Conservation (phyloP, 2,113 vertebrate species). For the Platysteira castanea region DNA sequence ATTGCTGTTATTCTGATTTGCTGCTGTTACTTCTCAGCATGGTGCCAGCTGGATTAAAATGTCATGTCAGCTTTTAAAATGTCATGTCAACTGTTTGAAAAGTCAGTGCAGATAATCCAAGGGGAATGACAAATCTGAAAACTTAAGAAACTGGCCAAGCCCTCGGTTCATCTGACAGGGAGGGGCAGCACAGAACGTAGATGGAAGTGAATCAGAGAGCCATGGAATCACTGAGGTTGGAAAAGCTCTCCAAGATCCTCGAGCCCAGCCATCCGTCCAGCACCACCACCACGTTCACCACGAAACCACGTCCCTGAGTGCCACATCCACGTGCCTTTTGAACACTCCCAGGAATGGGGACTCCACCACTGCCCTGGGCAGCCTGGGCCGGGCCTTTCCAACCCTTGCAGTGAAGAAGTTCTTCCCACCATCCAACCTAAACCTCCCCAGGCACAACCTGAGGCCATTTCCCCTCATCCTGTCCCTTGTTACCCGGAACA, state of each 20-base stretch:
- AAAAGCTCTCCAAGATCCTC: background rate
- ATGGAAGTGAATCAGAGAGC: background rate
- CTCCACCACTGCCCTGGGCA: background rate
- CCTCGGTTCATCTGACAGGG: background rate
- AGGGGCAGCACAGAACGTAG: background rate
- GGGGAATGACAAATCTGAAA: background rate
- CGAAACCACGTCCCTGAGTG: background rate
- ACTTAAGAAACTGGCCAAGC: background rate
- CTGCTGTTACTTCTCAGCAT: background rate
- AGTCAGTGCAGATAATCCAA: background rate
- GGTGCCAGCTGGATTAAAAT: background rate
- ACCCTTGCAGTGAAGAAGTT: background rate
- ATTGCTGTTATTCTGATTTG: background rate
- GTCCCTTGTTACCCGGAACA: background rate
- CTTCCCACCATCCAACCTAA: background rate
- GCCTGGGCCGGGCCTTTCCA: background rate
- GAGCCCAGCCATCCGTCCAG: background rate
- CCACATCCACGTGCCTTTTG: background rate
- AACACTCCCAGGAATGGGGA: background rate
- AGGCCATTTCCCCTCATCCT: background rate
- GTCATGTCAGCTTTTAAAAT: background rate
- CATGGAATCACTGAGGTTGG: background rate
- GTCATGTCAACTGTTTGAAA: background rate
- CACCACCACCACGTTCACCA: background rate
- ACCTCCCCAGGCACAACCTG: background rate